Evolutionary conservation across 2,113 vertebrate species (phyloP).

Genomic region (Anarhynchus alexandrinus): DNA sequence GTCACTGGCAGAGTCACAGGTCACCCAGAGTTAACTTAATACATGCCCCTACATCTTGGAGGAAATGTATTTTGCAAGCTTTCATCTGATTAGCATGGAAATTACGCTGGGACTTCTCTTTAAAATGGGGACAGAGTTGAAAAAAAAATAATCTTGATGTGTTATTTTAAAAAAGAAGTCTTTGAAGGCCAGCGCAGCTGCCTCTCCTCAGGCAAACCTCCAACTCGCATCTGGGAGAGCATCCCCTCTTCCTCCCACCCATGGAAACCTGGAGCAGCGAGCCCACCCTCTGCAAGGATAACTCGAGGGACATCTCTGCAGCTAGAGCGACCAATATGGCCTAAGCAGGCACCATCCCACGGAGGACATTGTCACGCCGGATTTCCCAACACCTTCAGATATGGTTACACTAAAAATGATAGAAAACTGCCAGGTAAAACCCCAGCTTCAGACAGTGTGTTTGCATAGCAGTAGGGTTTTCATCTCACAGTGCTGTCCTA

Average conservation of each 20-base stretch:
- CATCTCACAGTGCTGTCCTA: neutral
- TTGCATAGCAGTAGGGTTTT: neutral
- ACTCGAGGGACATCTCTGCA: accelerated
- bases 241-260: neutral
- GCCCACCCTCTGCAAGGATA: neutral
- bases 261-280: neutral
- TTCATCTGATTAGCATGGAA: conserved; percentile 28
- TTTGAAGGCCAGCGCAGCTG: neutral
- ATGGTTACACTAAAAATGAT: neutral
- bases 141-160: neutral
- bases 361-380: neutral
- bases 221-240: neutral
- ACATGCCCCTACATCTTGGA: neutral
- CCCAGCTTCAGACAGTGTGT: neutral
- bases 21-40: neutral
- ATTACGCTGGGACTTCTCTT: neutral
- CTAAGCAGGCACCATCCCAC: neutral
- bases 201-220: neutral
- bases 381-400: neutral
- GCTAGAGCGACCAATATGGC: neutral
- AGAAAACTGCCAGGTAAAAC: neutral
- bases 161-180: neutral
- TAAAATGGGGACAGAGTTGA: neutral
- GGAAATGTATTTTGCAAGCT: conserved; percentile 1
- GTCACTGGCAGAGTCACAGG: neutral